A percentile compares a stretch with the other conserved stretches of the same genome.
phyloP scores from a whole-genome alignment of 2,113 vertebrate genomes.

The Glaucidium brasilianum region DNA sequence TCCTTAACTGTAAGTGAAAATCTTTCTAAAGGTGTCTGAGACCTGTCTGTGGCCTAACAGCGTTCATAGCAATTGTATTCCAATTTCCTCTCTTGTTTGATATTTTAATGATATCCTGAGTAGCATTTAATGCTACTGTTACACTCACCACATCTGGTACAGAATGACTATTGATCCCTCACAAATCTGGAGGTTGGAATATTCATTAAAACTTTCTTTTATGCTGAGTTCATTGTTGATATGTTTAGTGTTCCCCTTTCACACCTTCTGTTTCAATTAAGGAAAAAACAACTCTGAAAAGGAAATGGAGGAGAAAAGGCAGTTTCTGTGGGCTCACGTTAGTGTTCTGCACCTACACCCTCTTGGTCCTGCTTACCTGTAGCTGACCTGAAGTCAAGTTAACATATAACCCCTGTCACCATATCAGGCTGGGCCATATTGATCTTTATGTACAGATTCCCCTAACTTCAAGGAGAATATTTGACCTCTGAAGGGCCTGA shows the following conservation, averaged over 20 bases:
- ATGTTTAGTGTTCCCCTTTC: background rate
- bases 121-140: background rate
- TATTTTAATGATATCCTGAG: background rate
- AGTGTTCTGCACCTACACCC: background rate
- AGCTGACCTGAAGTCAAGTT: background rate
- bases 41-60: background rate
- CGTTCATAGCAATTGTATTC: background rate
- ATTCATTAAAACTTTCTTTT: background rate
- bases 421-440: background rate
- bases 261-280: background rate
- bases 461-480: background rate
- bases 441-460: background rate
- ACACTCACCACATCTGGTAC: background rate
- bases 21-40: background rate
- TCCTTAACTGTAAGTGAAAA: background rate
- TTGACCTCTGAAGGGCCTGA: background rate
- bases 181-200: background rate
- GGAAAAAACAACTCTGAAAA: background rate
- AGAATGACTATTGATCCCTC: background rate
- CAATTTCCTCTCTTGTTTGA: background rate
- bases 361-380: background rate
- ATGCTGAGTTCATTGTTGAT: background rate
- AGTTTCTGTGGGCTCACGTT: background rate
- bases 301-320: background rate
- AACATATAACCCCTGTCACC: rapidly evolving